Evolutionary conservation across 1,140 invertebrate genomes (phyloP).

Genomic region (Linepithema humile): DNA sequence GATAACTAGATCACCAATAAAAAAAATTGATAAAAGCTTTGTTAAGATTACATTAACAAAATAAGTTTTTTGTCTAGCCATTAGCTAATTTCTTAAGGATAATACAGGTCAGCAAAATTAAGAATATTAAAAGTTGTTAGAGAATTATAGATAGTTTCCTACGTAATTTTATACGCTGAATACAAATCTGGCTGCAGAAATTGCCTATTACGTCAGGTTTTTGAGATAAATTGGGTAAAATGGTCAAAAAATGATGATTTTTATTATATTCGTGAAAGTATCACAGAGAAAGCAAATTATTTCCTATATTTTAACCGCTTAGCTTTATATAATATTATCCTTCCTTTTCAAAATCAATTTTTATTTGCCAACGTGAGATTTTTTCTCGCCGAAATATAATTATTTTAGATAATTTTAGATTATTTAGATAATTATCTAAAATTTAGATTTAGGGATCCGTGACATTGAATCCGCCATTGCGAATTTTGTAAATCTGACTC

Average conservation of each 20-base stretch:
- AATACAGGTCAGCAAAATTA: background rate
- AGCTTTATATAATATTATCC: background rate
- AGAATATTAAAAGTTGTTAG: background rate
- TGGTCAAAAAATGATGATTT: background rate
- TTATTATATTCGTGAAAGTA: background rate
- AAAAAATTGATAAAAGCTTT: too few relatives aligned
- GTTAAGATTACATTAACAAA: too few relatives aligned
- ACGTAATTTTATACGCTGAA: background rate
- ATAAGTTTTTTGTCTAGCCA: too few relatives aligned
- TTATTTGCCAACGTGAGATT: background rate
- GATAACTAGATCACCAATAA: too few relatives aligned
- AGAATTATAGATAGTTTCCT: background rate
- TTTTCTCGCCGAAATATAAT: background rate
- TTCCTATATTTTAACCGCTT: background rate
- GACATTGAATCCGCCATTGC: too few relatives aligned
- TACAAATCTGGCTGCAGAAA: background rate
- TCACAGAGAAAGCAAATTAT: background rate
- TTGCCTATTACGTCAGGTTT: background rate
- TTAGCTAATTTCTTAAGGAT: too few relatives aligned
- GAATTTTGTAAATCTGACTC: too few relatives aligned
- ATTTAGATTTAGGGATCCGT: too few relatives aligned
- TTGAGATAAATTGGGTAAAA: background rate
- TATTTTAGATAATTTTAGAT: too few relatives aligned
- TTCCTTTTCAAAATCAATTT: constrained; percentile 2
- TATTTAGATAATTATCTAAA: too few relatives aligned